Percentiles rank a stretch among this genome's conserved stretches.
Evolutionary conservation across 2,888 invertebrate genomes (phyloP).

Genomic region (Venusia cambrica): DNA sequence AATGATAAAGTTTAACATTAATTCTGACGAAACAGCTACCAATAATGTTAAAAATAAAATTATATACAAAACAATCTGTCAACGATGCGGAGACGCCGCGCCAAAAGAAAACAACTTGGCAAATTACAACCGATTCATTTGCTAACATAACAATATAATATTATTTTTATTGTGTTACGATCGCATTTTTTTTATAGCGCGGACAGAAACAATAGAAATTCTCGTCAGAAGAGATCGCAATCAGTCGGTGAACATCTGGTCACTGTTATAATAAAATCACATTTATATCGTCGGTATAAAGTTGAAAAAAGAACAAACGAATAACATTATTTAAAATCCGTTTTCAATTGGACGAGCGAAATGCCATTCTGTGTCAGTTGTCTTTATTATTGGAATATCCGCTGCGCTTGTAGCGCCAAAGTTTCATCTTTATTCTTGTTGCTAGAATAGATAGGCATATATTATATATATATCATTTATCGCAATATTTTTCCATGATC

Average conservation of each 20-base stretch:
- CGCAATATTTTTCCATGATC: too few species aligned
- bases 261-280: slow-evolving; percentile 17
- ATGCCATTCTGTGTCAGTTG: too few species aligned
- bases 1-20: slow-evolving; percentile 51
- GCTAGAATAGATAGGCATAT: too few species aligned
- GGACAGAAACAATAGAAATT: slow-evolving; percentile 36
- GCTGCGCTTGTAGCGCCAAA: too few species aligned
- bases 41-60: slow-evolving; percentile 59
- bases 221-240: slow-evolving; percentile 39
- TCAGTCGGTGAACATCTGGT: slow-evolving; percentile 22
- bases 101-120: slow-evolving; percentile 4
- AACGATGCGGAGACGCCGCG: slow-evolving; percentile 48
- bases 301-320: slow-evolving; percentile 1
- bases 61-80: slow-evolving; percentile 71
- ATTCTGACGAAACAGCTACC: slow-evolving; percentile 42
- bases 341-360: slow-evolving; percentile 26
- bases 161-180: too few species aligned
- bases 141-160: too few species aligned
- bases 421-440: too few species aligned
- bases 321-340: slow-evolving; percentile 12
- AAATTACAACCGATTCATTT: too few species aligned
- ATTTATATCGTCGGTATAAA: slow-evolving; percentile 7
- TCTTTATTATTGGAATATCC: too few species aligned
- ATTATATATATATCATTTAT: too few species aligned
- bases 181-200: slow-evolving; percentile 4